phyloP scores from a whole-genome alignment of 2,113 vertebrate species.

The Sus scrofa region DNA sequence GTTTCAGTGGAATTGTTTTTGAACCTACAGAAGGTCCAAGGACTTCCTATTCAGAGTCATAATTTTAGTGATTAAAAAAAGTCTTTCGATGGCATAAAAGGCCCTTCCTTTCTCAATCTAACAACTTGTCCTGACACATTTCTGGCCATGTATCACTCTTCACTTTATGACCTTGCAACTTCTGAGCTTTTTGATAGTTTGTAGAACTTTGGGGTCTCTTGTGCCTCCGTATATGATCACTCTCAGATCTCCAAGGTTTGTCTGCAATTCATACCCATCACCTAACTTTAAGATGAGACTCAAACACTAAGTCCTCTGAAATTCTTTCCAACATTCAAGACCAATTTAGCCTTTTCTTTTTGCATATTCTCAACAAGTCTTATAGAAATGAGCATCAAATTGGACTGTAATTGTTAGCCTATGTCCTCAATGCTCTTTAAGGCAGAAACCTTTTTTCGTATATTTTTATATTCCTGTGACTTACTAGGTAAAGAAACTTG shows the following conservation, averaged over 20 bases:
- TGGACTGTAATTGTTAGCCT: background rate
- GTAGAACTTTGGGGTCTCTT: background rate
- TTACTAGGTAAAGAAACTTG: background rate
- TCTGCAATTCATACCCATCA: background rate
- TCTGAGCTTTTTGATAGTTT: background rate
- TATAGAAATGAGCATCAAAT: background rate
- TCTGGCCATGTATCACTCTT: background rate
- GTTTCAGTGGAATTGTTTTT: background rate
- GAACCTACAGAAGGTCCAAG: background rate
- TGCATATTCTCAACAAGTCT: background rate
- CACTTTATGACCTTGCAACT: background rate
- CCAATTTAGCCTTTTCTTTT: background rate
- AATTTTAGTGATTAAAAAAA: background rate
- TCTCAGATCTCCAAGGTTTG: background rate
- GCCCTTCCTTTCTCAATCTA: background rate
- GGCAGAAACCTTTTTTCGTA: background rate
- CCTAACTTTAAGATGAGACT: background rate
- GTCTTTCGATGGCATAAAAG: background rate
- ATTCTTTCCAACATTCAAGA: conserved; percentile 14
- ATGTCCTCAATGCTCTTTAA: background rate
- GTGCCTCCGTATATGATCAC: background rate
- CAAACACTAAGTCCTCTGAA: background rate
- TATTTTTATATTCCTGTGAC: background rate
- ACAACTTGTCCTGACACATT: background rate
- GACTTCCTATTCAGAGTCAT: background rate